Percentiles rank a stretch among this genome's conserved stretches.
These are phyloP conservation scores for Grammomys dolichurus DNA, from an alignment of 2,113 vertebrate genomes.

Conservation along the genomic window DNA sequence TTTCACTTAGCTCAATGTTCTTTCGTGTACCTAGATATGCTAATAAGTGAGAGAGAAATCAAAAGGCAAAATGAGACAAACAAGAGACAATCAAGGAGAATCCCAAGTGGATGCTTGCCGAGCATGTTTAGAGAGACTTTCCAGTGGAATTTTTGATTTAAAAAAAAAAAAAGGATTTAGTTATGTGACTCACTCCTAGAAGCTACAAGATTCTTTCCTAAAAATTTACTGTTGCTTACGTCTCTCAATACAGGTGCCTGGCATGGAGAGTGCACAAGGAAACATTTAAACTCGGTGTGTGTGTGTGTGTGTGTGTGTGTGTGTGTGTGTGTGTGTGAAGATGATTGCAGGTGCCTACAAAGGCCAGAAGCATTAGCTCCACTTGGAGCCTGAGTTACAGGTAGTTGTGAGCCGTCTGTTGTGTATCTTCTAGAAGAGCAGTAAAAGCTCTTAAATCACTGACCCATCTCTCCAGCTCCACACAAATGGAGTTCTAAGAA, in stretches of 20 bases:
- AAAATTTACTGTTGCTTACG: background rate
- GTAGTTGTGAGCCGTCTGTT: background rate
- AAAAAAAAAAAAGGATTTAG: background rate
- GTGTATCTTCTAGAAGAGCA: background rate
- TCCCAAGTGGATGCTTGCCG: background rate
- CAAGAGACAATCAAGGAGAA: background rate
- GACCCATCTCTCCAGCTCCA: background rate
- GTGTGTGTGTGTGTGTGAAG: accelerated
- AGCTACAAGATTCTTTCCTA: background rate
- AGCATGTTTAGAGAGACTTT: background rate
- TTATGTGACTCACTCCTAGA: background rate
- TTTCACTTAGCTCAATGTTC: background rate
- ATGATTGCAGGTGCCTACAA: background rate
- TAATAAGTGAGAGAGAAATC: background rate
- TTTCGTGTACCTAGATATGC: background rate
- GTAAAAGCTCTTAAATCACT: background rate
- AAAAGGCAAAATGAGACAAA: background rate
- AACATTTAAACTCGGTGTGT: background rate
- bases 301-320: background rate
- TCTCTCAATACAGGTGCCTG: background rate
- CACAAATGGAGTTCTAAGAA: background rate
- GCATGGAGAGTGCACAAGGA: background rate
- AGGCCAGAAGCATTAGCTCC: background rate
- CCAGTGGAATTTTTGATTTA: background rate
- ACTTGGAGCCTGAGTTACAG: background rate